Evolutionary conservation across 2,888 invertebrate genomes (phyloP), one percentile per base, ranked within the genome.

Genomic region (Acanthosepion lycidas): DNA sequence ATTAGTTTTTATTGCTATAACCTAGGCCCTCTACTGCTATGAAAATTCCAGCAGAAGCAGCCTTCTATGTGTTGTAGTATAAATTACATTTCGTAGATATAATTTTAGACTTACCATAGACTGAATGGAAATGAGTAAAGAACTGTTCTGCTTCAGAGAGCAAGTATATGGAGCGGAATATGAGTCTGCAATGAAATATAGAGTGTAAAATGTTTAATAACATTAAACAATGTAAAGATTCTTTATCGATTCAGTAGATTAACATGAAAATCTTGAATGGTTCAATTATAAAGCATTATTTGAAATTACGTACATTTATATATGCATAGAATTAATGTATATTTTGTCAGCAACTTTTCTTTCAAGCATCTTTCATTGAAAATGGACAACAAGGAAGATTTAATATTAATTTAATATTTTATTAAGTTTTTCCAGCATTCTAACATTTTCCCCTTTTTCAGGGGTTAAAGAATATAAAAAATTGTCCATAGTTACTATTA

Each of bases 131-230:
- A 78, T 78, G 78, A 12, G 78, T 78, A n/a, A 78, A 78, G 78
- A 78, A 78, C 78, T 78, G 78, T 78, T 78, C 78, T n/a, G 78
- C 78, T 78, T 78, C 78, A 78, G 78, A 78, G 33, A 78, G 78
- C n/a, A 78, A 78, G 12, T n/a, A 78, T 78, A 78, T 78, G 33
- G 78, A 78, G 33, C 78, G 78, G n/a, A 78, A 78, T 78, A 78
- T 78, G n/a, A 78, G 78, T 78, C 78, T 78, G n/a, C 8, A 78
- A 78, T n/a, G n/a, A 78, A 78, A 78, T n/a, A 78, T 78, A 9
- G 33, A 78, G 78, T n/a, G 15, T 0, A n/a, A 33, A 33, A 33
- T 15, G 33, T 78, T 6, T 12, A 78, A 78, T 12, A 78, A 18
- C 78, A 78, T 78, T 78, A 33, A 78, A 1, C 15, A 15, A 59